Conservation (phyloP, 2,888 invertebrate species). For the Dasypogon diadema region DNA sequence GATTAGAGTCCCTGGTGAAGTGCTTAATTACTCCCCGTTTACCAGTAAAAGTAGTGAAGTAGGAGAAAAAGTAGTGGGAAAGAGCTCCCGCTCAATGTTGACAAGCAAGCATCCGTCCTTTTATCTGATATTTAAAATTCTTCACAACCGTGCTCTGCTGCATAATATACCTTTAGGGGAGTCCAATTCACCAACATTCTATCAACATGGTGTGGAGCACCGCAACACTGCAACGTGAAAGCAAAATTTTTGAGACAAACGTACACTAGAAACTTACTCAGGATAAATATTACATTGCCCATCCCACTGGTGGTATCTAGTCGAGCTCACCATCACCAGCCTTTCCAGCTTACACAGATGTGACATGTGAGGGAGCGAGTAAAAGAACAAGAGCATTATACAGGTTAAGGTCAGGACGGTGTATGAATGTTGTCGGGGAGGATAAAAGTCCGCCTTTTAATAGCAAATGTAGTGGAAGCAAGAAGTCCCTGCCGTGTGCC, state of each 20-base stretch:
- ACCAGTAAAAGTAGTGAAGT: neutral
- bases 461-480: neutral
- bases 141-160: neutral
- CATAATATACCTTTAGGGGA: neutral
- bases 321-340: neutral
- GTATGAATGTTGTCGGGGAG: neutral
- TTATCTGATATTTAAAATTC: neutral
- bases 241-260: neutral
- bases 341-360: slow-evolving; percentile 10
- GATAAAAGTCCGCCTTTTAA: slow-evolving; percentile 4
- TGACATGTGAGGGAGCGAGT: neutral
- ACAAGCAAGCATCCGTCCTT: neutral
- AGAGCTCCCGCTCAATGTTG: neutral
- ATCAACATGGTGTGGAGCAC: neutral
- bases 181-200: neutral
- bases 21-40: neutral
- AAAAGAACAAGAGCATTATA: slow-evolving; percentile 3
- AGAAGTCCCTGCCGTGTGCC: slow-evolving; percentile 4
- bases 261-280: neutral
- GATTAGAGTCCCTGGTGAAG: neutral
- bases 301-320: neutral
- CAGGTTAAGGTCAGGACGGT: slow-evolving; percentile 34
- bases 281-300: neutral
- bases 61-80: neutral
- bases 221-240: neutral